These are phyloP conservation scores for Mercenaria mercenaria DNA, from an alignment of 1,140 invertebrate species.

Conservation along the genomic window DNA sequence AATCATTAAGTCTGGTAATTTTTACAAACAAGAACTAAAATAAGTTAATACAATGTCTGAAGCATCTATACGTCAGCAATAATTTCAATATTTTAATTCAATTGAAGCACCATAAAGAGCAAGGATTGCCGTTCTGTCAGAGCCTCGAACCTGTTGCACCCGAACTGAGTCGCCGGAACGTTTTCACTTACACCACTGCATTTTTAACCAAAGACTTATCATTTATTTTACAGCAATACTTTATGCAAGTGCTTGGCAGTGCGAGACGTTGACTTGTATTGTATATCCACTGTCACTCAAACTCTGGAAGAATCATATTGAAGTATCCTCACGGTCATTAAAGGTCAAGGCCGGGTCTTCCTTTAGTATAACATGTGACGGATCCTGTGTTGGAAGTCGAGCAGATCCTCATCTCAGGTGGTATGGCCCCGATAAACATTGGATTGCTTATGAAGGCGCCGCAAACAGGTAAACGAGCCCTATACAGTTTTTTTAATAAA, in stretches of 20 bases:
- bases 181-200: no score
- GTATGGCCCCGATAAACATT: slow-evolving; percentile 39
- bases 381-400: neutral
- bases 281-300: neutral
- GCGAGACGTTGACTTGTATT: neutral
- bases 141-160: no score
- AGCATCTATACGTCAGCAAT: no score
- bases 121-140: no score
- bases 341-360: neutral
- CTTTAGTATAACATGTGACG: slow-evolving; percentile 47
- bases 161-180: no score
- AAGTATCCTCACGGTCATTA: neutral
- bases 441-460: slow-evolving; percentile 14
- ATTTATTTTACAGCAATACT: neutral
- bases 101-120: no score
- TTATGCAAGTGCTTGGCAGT: neutral
- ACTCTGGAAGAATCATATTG: slow-evolving; percentile 24
- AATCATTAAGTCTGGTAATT: no score
- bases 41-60: no score
- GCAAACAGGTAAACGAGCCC: neutral
- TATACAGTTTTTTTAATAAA: no score
- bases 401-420: slow-evolving; percentile 26
- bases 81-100: no score
- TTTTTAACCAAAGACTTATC: no score
- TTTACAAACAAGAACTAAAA: no score